Evolutionary conservation across 2,113 vertebrate species (phyloP).

Genomic region (Elanus axillaris): DNA sequence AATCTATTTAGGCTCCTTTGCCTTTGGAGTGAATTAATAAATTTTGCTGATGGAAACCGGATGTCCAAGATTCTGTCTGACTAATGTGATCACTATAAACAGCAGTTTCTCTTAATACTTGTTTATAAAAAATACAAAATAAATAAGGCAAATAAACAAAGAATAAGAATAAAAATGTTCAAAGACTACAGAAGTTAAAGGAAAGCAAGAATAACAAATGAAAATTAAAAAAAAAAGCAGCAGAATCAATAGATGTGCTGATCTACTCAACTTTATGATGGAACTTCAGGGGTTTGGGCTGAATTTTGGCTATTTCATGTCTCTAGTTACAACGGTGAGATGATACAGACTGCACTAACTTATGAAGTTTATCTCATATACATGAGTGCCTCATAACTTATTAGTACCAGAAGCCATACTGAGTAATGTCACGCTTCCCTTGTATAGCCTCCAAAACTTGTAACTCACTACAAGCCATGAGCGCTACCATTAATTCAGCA

Average conservation of each 20-base stretch:
- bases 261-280: slow-evolving; percentile 65
- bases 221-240: neutral
- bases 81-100: slow-evolving; percentile 35
- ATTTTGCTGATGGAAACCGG: slow-evolving; percentile 12
- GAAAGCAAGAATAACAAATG: neutral
- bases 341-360: slow-evolving; percentile 66
- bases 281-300: slow-evolving; percentile 22
- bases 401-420: slow-evolving; percentile 60
- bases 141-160: neutral
- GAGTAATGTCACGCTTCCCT: slow-evolving; percentile 63
- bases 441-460: slow-evolving; percentile 54
- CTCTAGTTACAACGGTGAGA: slow-evolving; percentile 61
- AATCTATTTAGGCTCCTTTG: slow-evolving; percentile 30
- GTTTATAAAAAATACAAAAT: neutral
- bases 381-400: slow-evolving; percentile 63
- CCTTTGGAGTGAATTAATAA: slow-evolving; percentile 20
- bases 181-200: slow-evolving; percentile 19
- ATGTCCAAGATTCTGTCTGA: slow-evolving; percentile 2
- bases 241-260: slow-evolving; percentile 51
- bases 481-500: slow-evolving; percentile 65
- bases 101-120: slow-evolving; percentile 35
- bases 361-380: slow-evolving; percentile 63
- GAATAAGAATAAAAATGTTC: slow-evolving; percentile 26
- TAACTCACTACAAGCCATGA: slow-evolving; percentile 56
- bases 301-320: slow-evolving; percentile 56